Base-by-base conservation (phyloP, 1,140 invertebrate species). In the Euwallacea fornicatus region DNA sequence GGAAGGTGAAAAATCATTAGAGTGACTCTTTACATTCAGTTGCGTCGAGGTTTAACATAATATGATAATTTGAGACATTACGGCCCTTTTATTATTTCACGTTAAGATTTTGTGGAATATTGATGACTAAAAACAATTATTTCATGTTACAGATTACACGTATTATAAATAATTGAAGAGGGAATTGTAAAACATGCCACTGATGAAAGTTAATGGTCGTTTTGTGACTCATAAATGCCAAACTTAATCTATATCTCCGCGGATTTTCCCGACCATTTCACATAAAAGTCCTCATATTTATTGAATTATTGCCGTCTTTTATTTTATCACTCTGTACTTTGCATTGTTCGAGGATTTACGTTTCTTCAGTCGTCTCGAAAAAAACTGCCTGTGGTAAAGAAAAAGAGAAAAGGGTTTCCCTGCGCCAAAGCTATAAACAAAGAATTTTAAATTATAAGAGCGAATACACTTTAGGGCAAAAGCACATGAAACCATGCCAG, bases 191-290 rank as follows among this genome's bases (percentile, higher is more conserved):
- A 13, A 50, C 46, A 50, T 50, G 2, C 13, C 46, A 10, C 46
- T 50, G 46, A 50, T 50, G 46, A 50, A 50, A 50, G 46, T 50
- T 50, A 50, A 50, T 50, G 46, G 46, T 13, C 46, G 46, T 50
- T 50, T 13, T 11, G 46, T 6, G 46, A 13, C 46, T 13, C 9
- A 50, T 50, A 50, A 50, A 50, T 50, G 46, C 46, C 46, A 50
- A 50, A 50, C 46, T 50, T 50, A 50, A 50, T 50, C 46, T 50
- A 50, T 50, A 50, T 13, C 46, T 50, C 13, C 9, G 9, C 13
- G 7, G 46, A 50, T 50, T 50, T 50, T 10, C 13, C 46, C 9
- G 46, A 13, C 46, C 46, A 13, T 50, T 50, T 50, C 46, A 50
- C 46, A 50, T 50, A 50, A 50, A 50, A 50, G 46, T 50, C 46